These are phyloP conservation scores for Coracias cyanogaster DNA, from an alignment of 2,797 vertebrate genomes.

Conservation along the genomic window DNA sequence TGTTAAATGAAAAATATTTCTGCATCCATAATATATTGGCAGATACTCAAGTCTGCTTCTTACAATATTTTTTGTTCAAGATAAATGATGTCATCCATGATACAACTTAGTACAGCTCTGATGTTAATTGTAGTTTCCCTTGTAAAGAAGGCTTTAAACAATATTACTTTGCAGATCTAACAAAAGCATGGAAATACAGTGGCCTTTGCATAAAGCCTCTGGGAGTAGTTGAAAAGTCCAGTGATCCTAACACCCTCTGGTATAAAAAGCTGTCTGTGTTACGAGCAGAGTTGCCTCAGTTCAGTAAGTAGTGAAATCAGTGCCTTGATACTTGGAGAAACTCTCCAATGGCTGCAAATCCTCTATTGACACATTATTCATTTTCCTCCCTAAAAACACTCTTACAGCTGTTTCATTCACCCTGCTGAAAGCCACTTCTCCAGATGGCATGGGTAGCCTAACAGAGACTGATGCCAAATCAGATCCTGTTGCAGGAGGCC, in stretches of 20 bases:
- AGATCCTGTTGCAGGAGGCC: not conserved
- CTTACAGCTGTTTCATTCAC: conserved; percentile 59
- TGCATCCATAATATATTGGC: not conserved
- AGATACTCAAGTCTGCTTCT: not conserved
- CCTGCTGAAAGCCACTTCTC: conserved; percentile 34
- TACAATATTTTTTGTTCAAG: not conserved
- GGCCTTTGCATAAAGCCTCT: not conserved
- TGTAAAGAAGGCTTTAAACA: not conserved
- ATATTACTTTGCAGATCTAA: not conserved
- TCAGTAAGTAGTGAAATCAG: conserved; percentile 42
- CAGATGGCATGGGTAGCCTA: conserved; percentile 44
- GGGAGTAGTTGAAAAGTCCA: conserved; percentile 26
- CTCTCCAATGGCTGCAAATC: not conserved
- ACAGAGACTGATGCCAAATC: not conserved
- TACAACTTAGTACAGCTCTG: fast-evolving
- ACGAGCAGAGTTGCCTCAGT: not conserved
- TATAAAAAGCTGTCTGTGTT: conserved; percentile 27
- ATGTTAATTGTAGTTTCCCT: not conserved
- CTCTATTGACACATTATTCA: conserved; percentile 42
- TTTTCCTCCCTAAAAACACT: conserved; percentile 6
- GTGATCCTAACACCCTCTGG: not conserved
- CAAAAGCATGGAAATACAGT: not conserved
- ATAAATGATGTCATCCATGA: not conserved
- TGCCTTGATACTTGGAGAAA: not conserved
- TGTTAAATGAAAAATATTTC: not conserved